Evolutionary conservation across 2,797 vertebrate genomes (phyloP), one percentile per base, ranked within the genome.

Genomic region (Cetoscarus ocellatus): DNA sequence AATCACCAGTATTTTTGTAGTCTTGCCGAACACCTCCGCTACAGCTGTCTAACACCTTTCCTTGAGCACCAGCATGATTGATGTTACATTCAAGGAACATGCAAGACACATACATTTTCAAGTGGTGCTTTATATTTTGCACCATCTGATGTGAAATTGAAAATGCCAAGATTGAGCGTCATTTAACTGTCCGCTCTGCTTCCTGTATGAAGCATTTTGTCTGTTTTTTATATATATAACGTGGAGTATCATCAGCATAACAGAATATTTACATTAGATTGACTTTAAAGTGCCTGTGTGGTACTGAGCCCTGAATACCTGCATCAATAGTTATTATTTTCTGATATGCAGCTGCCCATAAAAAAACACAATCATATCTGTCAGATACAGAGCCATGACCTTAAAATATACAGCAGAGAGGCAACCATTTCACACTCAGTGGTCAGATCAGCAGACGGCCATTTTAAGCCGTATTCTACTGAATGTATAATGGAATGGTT

Each of bases 11-110:
- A 35, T 73, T 67, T 27, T 72, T 73, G 67, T 73, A 55, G 60
- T 54, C 35, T 62, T 39, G 3, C 44, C 7, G 39, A 71, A 75
- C 70, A 78, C 64, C 62, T 78, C 62, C 71, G 52, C 63, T 73
- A 61, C 63, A 79, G 79, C 68, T 85, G 71, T 67, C 61, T 67
- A 61, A 77, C 76, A 77, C 66, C 40, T 80, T 54, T 61, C n/a
- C 63, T 61, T 35, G 8, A 39, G 35, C 8, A 0, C 15, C 52
- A 64, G 47, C 51, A 43, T 49, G 39, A 72, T 4, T 13, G 58
- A 67, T 63, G 50, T 35, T 53, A 70, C 39, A 73, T 56, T 38
- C 14, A 35, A 74, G 19, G 51, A 18, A 60, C 8, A 17, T 82
- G 42, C 67, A n/a, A 68, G 48, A 48, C 9, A 13, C 63, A 27